These are phyloP conservation scores for Tanypteryx hageni DNA, from an alignment of 2,888 invertebrate species.

Conservation along the genomic window DNA sequence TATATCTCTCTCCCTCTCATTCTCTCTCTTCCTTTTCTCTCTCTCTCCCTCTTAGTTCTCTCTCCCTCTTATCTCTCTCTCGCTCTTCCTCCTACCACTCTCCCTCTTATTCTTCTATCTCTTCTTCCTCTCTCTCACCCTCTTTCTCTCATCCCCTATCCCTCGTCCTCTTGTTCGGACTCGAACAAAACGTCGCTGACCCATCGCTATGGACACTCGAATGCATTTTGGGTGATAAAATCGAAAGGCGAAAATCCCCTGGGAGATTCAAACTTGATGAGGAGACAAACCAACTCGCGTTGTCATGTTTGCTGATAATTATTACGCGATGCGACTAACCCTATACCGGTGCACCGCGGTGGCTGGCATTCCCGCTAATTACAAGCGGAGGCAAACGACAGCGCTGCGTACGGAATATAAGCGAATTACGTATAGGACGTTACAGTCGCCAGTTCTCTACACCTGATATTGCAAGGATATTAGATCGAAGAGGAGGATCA, in stretches of 20 bases:
- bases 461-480: too few relatives aligned
- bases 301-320: slow-evolving; percentile 41
- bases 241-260: background rate
- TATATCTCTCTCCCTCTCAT: too few relatives aligned
- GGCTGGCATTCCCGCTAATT: background rate
- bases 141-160: background rate
- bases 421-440: too few relatives aligned
- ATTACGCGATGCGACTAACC: background rate
- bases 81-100: too few relatives aligned
- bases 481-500: too few relatives aligned
- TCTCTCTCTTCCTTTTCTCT: too few relatives aligned
- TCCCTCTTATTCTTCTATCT: too few relatives aligned
- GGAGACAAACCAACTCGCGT: background rate
- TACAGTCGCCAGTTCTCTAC: too few relatives aligned
- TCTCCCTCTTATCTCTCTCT: background rate
- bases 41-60: background rate
- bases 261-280: background rate
- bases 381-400: background rate
- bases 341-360: too few relatives aligned
- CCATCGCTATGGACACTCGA: background rate
- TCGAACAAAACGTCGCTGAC: background rate
- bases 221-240: background rate
- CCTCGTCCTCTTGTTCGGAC: background rate
- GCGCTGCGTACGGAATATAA: too few relatives aligned
- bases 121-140: background rate